A percentile compares a stretch with the other conserved stretches of the same genome.
phyloP scores from a whole-genome alignment of 2,888 invertebrate genomes.

The Biston stratarius region DNA sequence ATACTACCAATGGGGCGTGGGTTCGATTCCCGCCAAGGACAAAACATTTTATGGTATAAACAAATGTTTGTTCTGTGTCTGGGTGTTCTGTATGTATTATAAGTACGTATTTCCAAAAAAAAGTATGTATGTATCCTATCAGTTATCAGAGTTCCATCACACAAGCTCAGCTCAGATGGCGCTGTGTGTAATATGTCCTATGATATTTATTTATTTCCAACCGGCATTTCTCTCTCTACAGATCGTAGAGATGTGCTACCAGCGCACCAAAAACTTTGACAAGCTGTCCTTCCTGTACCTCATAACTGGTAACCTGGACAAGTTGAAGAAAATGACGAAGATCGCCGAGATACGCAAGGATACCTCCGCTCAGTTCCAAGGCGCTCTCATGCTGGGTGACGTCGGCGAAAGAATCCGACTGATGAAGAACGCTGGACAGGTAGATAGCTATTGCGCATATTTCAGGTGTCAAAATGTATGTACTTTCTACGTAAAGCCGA shows the following conservation, averaged over 20 bases:
- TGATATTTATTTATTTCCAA: not conserved
- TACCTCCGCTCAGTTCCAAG: constrained; percentile 98
- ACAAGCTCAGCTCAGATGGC: too few relatives aligned
- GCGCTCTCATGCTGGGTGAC: constrained; percentile 96
- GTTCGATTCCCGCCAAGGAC: too few relatives aligned
- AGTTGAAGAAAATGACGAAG: constrained; percentile 99
- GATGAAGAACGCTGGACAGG: constrained; percentile 90
- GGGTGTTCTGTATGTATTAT: too few relatives aligned
- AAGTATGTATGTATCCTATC: too few relatives aligned
- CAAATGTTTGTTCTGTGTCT: too few relatives aligned
- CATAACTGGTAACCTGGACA: constrained; percentile 99
- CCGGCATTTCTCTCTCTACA: constrained; percentile 44
- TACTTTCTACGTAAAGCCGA: too few relatives aligned
- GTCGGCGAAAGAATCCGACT: constrained; percentile 95
- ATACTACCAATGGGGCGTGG: too few relatives aligned
- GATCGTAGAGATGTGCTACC: constrained; percentile 99
- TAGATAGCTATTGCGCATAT: constrained; percentile 40
- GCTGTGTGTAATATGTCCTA: too few relatives aligned
- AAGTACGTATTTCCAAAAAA: too few relatives aligned
- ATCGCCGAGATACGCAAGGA: constrained; percentile 99
- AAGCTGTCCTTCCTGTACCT: constrained; percentile 98
- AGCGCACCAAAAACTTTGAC: constrained; percentile 99
- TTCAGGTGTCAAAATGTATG: too few relatives aligned
- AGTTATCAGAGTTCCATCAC: too few relatives aligned
- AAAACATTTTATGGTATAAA: too few relatives aligned